Evolutionary conservation across 1,140 invertebrate genomes (phyloP), one percentile per base, ranked within the genome.

Genomic region (Caerostris extrusa): DNA sequence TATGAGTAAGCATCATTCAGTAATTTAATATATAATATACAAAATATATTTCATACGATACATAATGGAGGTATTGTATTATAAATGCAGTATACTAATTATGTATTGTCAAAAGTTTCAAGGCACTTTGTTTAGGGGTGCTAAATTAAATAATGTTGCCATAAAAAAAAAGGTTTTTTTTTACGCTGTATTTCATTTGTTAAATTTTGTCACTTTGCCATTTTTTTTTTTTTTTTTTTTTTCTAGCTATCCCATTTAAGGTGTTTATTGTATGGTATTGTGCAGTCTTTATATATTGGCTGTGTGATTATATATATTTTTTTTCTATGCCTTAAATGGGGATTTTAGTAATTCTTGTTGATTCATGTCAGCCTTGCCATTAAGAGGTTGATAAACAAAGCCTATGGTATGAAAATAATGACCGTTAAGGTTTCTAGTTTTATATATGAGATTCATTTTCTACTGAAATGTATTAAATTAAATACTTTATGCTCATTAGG

Each of bases 401-500:
- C 93, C 93, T 94, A 94, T 94, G 93, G 88, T 94, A 94, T 93
- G 92, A 93, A 87, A 93, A 93, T 93, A 93, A 93, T 81, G 92
- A 85, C 92, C 92, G 83, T 86, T 57, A 93, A 93, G 92, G 83
- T 93, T 93, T 87, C 67, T 89, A 88, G 85, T 93, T 93, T 93
- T 93, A 93, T 93, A 92, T 92, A 81, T 60, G 50, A 56, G 81
- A 55, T 86, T 93, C 60, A 93, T 81, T 93, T 92, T 93, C 53
- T 93, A 89, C 67, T 67, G 85, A n/a, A 81, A 88, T 60, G 82
- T 50, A 88, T 93, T 67, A 71, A 81, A 88, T 61, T 77, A 10
- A 57, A 58, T 61, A 50, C 17, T 14, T 14, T 85, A 67, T 92
- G 90, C 90, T 92, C 69, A 85, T n/a, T 88, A 53, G 19, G 17